Evolutionary conservation across 1,140 invertebrate genomes (phyloP), one percentile per base, ranked within the genome.

Genomic region (Magallana ariakensis): DNA sequence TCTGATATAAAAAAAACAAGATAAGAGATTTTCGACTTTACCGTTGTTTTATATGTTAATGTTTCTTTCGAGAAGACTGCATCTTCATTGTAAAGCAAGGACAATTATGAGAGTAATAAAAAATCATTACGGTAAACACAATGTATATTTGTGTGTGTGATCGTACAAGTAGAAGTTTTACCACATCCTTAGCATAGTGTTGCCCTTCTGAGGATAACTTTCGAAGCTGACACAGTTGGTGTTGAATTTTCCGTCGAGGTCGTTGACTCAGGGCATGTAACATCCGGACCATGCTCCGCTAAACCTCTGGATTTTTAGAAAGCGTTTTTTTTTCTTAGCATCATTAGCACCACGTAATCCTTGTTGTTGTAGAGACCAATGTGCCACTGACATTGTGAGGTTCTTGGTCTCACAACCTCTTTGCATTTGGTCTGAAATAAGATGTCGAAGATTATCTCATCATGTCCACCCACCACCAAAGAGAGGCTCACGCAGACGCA

Each of bases 231-330:
- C 6, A 3, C 9, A 5, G 22, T 19, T 11, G 9, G 15, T 62
- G 75, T 89, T 89, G 66, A 81, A 60, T 46, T 89, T 87, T 9
- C 8, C 11, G 70, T 87, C 88, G 22, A 87, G 16, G 83, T 89
- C 88, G 46, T 89, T 89, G 46, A 58, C 19, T 2, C 85, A 85
- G 15, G 85, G 87, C 22, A 89, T 22, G 19, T 62, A 89, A 85
- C 88, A 87, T 53, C 56, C n/a, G 16, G 83, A 85, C 87, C 83
- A 88, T 6, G 19, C 53, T 26, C 80, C 56, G 56, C 53, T 81
- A 55, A 58, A 85, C 87, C 87, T 83, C 58, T 53, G 80, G 5
- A 85, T 70, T 53, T 85, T 22, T 70, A 66, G 22, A 11, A 26
- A 6, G n/a, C 19, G 1, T 66, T 85, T 53, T 10, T 85, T 33